Conservation (phyloP, 2,797 vertebrate species). For the Muscicapa comitata region DNA sequence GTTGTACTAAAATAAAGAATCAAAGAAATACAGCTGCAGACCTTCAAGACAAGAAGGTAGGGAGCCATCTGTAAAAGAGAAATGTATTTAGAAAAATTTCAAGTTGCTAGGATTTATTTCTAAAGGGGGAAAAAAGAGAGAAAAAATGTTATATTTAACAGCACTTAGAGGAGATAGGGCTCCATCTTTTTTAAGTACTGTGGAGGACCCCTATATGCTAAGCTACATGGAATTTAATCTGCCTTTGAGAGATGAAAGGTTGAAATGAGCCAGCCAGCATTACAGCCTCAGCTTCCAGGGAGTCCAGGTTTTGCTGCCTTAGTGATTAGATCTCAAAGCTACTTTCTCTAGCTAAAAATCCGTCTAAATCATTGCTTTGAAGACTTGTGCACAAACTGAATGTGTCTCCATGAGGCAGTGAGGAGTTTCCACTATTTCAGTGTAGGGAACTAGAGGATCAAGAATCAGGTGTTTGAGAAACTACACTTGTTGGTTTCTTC, state of each 20-base stretch:
- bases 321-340: conserved; percentile 14
- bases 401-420: background rate
- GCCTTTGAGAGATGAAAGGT: background rate
- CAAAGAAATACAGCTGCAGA: background rate
- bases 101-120: background rate
- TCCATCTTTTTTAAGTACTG: background rate
- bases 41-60: background rate
- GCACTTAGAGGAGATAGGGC: background rate
- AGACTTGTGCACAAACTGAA: background rate
- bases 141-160: background rate
- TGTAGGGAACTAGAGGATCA: background rate
- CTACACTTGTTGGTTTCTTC: background rate
- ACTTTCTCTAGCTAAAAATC: background rate
- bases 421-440: background rate
- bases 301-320: background rate
- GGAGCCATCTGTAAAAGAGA: background rate
- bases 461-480: background rate
- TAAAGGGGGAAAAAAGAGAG: rapidly evolving
- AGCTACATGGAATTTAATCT: conserved; percentile 11
- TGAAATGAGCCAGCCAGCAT: background rate
- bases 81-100: background rate
- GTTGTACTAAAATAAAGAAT: background rate
- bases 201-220: background rate
- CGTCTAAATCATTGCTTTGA: background rate
- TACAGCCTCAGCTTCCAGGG: background rate